Evolutionary conservation across 2,797 vertebrate genomes (phyloP).

Genomic region (Thamnophis elegans): DNA sequence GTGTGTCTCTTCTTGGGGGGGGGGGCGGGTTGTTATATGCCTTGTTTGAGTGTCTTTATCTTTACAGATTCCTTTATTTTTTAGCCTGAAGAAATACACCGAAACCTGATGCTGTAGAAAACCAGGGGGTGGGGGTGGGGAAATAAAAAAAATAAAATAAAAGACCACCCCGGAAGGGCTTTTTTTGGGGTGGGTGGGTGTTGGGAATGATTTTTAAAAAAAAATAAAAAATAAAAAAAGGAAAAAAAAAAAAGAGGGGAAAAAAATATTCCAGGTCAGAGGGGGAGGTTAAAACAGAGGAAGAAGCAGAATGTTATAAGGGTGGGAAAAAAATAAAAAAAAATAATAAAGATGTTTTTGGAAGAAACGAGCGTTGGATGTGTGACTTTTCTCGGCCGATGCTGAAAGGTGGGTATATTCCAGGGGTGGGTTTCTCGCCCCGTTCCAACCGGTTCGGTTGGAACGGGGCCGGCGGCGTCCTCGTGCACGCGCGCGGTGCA

Average conservation of each 20-base stretch:
- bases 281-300: background rate
- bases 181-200: background rate
- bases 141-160: background rate
- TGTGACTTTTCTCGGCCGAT: background rate
- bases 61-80: constrained; percentile 74
- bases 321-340: background rate
- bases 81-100: constrained; percentile 66
- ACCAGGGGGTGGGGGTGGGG: background rate
- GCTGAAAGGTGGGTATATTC: no score
- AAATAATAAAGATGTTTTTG: constrained; percentile 63
- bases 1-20: no score
- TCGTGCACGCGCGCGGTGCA: no score
- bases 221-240: no score
- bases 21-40: constrained; percentile 38
- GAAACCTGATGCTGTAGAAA: constrained; percentile 25
- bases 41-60: constrained; percentile 69
- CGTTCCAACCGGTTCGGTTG: no score
- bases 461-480: no score
- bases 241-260: accelerated
- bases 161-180: background rate
- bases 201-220: background rate
- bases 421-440: no score
- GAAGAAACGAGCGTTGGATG: constrained; percentile 44
- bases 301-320: constrained; percentile 25
- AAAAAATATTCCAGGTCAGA: constrained; percentile 59